Evolutionary conservation across 2,113 vertebrate genomes (phyloP).

Genomic region (Anoplopoma fimbria): DNA sequence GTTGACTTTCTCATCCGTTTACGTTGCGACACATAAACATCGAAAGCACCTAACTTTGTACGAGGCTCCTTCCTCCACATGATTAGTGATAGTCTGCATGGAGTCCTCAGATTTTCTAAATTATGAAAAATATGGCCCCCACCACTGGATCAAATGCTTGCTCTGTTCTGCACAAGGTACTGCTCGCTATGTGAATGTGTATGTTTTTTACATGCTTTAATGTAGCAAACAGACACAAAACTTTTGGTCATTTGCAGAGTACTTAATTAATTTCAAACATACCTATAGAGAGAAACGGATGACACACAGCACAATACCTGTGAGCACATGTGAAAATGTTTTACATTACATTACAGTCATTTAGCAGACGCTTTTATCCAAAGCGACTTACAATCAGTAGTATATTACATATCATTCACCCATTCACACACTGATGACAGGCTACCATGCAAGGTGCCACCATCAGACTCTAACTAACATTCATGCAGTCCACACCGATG

Average conservation of each 20-base stretch:
- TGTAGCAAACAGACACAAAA: slow-evolving; percentile 1
- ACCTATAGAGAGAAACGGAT: background rate
- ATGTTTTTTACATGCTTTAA: background rate
- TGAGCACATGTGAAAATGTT: background rate
- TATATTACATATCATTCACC: no score
- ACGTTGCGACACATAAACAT: slow-evolving; percentile 57
- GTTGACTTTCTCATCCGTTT: slow-evolving; percentile 74
- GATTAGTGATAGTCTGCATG: slow-evolving; percentile 56
- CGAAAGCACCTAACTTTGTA: slow-evolving; percentile 58
- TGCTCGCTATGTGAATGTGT: background rate
- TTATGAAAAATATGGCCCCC: slow-evolving; percentile 32
- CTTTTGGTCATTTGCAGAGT: background rate
- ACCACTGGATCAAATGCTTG: slow-evolving; percentile 18
- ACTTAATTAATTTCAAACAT: background rate
- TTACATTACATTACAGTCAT: no score
- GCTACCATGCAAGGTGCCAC: no score
- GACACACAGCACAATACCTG: background rate
- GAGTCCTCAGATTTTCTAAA: slow-evolving; percentile 34
- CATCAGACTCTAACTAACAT: no score
- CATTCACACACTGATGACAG: no score
- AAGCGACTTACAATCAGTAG: no score
- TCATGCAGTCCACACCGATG: no score
- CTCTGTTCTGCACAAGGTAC: slow-evolving; percentile 23
- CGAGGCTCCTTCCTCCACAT: slow-evolving; percentile 49
- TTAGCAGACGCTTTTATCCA: no score